Evolutionary conservation across 2,797 vertebrate species (phyloP), one percentile per base, ranked within the genome.

Genomic region (Spea hammondii): DNA sequence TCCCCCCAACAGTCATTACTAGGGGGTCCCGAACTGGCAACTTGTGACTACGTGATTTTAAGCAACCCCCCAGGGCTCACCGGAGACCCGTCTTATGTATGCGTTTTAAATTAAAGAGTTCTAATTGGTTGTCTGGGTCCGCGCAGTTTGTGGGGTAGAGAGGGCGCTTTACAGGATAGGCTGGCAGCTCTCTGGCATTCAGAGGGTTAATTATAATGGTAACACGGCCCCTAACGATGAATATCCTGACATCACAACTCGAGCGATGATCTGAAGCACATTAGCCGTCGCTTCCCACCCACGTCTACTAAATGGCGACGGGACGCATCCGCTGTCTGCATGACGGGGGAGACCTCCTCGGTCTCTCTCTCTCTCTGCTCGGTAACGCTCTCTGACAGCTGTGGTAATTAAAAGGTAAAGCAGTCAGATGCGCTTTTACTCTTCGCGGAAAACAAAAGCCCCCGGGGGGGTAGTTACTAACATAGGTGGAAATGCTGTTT

Each of bases 91-190:
- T 62, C 13, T 50, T 68, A 68, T 59, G 50, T 44, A 46, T 47
- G 44, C 65, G 57, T 79, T 54, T 78, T 79, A 79, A 74, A 79
- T 74, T 79, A 79, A 79, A 79, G 9, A 7, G 14, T 68, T 74
- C 57, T 79, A 79, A 69, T 67, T 74, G 65, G 66, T 72, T 48
- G 11, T 17, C 46, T 32, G 32, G 32, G 32, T 32, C 32, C 32
- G 32, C 32, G 32, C 32, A 32, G 3, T 32, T 32, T 32, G 32
- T 32, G 32, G 32, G 32, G 32, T 32, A 32, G 32, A 32, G 32
- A 32, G 3, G 32, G 32, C 2, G 32, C 32, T 32, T 32, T 32
- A 3, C 32, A 32, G 32, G 32, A 3, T 32, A 32, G 32, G 32
- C 32, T 32, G 32, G 32, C 3, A 2, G 32, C 32, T 32, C 32